phyloP scores from a whole-genome alignment of 2,113 vertebrate genomes.

The Beaufortia kweichowensis region DNA sequence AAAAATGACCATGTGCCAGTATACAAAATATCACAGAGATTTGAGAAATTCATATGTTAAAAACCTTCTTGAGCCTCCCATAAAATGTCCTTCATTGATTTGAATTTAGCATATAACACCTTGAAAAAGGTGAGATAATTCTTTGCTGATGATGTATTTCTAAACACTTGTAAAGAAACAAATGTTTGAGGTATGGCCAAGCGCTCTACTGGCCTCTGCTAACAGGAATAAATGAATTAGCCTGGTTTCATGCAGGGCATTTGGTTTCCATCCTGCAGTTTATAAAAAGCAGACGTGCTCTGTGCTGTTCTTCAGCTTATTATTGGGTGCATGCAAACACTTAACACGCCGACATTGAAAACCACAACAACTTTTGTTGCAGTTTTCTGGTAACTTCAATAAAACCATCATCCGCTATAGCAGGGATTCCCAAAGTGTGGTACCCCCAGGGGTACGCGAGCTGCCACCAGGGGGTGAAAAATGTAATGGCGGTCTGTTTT shows the following conservation, averaged over 20 bases:
- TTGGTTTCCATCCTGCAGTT: constrained; percentile 42
- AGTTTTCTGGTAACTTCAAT: neutral
- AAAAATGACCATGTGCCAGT: too few relatives aligned
- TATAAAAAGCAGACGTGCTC: constrained; percentile 20
- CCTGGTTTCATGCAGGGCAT: constrained; percentile 30
- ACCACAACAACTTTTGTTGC: constrained; percentile 20
- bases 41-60: too few relatives aligned
- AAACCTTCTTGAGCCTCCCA: too few relatives aligned
- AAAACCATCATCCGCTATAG: neutral
- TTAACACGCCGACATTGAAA: constrained; percentile 16
- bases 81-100: too few relatives aligned
- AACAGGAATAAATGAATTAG: constrained; percentile 38
- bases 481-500: too few relatives aligned
- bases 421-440: too few relatives aligned
- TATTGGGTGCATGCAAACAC: constrained; percentile 26
- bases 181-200: constrained; percentile 2
- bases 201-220: constrained; percentile 17
- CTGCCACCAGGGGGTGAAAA: too few relatives aligned
- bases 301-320: constrained; percentile 31
- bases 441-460: too few relatives aligned
- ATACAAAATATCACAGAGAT: too few relatives aligned
- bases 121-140: neutral
- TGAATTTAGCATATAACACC: too few relatives aligned
- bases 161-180: constrained; percentile 1
- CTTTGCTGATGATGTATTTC: neutral